Evolutionary conservation across 2,113 vertebrate species (phyloP).

Genomic region (Prionailurus bengalensis): DNA sequence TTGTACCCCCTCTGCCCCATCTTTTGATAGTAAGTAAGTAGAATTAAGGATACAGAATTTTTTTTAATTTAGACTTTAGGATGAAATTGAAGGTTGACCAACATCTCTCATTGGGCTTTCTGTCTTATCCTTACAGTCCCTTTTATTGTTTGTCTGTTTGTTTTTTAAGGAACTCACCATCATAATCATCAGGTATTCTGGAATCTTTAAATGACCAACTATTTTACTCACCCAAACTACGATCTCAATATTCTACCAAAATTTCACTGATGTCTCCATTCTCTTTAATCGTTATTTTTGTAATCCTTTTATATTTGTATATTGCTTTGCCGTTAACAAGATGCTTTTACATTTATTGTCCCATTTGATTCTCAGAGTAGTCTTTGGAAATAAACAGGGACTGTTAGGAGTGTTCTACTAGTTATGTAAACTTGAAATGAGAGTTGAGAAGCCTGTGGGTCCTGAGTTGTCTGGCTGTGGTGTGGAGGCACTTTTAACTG

Average conservation of each 20-base stretch:
- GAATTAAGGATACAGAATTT: not conserved
- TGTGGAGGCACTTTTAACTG: not conserved
- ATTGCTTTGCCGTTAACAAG: not conserved
- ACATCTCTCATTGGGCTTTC: not conserved
- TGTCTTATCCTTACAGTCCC: not conserved
- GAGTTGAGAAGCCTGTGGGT: not conserved
- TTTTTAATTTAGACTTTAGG: not conserved
- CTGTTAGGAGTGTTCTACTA: not conserved
- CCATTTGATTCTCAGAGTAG: not conserved
- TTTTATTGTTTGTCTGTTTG: not conserved
- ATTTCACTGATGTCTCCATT: not conserved
- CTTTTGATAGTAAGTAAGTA: not conserved
- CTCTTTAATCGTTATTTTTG: not conserved
- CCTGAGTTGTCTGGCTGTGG: not conserved
- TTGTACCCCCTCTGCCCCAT: not conserved
- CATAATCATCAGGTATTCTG: not conserved
- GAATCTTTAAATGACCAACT: not conserved
- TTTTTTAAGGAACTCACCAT: not conserved
- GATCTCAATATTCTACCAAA: not conserved
- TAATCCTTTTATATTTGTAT: not conserved
- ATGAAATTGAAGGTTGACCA: not conserved
- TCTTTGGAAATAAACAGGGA: constrained; percentile 21
- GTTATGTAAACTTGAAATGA: constrained; percentile 25
- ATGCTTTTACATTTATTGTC: not conserved
- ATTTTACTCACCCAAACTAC: not conserved